Evolutionary conservation across 2,888 invertebrate genomes (phyloP).

Genomic region (Agrochola litura): DNA sequence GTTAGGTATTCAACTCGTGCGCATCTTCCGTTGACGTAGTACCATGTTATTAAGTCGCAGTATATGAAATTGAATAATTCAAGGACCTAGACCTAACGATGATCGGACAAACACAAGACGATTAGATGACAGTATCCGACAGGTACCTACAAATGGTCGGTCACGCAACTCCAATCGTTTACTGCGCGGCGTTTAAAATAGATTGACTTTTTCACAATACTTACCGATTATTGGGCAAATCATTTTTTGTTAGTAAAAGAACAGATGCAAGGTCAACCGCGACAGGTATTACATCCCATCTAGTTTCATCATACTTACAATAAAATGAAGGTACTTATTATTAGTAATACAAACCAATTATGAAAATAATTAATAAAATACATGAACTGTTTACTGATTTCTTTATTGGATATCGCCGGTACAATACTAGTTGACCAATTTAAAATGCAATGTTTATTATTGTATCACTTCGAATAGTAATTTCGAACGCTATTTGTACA

Average conservation of each 20-base stretch:
- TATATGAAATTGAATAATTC: constrained; percentile 62
- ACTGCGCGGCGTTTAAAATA: constrained; percentile 67
- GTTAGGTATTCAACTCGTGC: constrained; percentile 64
- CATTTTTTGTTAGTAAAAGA: constrained; percentile 65
- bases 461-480: constrained; percentile 83
- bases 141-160: constrained; percentile 51
- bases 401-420: constrained; percentile 87
- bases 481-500: constrained; percentile 86
- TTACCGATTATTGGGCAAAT: constrained; percentile 70
- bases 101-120: constrained; percentile 20
- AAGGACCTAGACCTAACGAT: constrained; percentile 53
- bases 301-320: constrained; percentile 69
- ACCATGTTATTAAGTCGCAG: constrained; percentile 60
- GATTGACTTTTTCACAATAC: constrained; percentile 73
- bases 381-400: constrained; percentile 79
- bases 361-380: constrained; percentile 67
- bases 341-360: constrained; percentile 48
- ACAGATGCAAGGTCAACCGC: constrained; percentile 73
- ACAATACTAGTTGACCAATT: constrained; percentile 87
- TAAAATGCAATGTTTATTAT: constrained; percentile 86
- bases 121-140: constrained; percentile 46
- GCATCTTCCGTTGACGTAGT: constrained; percentile 62
- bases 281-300: constrained; percentile 70
- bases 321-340: constrained; percentile 49
- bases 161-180: constrained; percentile 71